Evolutionary conservation across 2,113 vertebrate genomes (phyloP), one percentile per base, ranked within the genome.

Genomic region (Apodemus sylvaticus): DNA sequence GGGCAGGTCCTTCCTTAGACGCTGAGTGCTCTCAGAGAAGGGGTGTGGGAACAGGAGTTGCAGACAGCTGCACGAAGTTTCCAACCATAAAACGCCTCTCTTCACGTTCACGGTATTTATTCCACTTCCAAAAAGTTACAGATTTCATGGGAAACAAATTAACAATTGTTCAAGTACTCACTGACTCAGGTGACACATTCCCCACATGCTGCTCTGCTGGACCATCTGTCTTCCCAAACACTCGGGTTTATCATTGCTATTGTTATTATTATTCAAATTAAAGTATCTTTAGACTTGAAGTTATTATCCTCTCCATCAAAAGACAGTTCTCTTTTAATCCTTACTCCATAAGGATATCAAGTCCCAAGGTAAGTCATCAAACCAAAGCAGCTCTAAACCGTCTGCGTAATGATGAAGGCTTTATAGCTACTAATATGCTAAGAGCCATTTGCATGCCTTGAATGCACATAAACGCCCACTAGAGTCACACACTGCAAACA

Each of bases 301-400:
- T 85, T 95, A 24, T 86, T 91, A 89, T 94, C 91, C 87, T 89
- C 83, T 79, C 45, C 14, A 93, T 51, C 73, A 64, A 94, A 17
- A 83, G 14, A 82, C 31, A 53, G 42, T 39, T 78, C 83, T 29
- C 68, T 95, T 93, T 92, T 96, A 83, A 96, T 79, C 31, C 55
- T 85, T 97, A 70, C 55, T 83, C 87, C 26, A 31, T 62, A 58
- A 85, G 55, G n/a, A 94, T 91, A 83, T 97, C 74, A 2, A 89
- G 53, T 78, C 48, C 73, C 85, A 85, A 81, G 81, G 64, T 77
- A 96, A 96, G 74, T 39, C 74, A 95, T 88, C 70, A 88, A 83
- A 88, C 42, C 76, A 88, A 97, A 95, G 92, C 66, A 92, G 85
- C 89, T 94, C 83, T 77, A 42, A 68, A 97, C 73, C 26, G 68